Conservation (phyloP, 2,888 invertebrate genomes). For the Argyra leucocephala region DNA sequence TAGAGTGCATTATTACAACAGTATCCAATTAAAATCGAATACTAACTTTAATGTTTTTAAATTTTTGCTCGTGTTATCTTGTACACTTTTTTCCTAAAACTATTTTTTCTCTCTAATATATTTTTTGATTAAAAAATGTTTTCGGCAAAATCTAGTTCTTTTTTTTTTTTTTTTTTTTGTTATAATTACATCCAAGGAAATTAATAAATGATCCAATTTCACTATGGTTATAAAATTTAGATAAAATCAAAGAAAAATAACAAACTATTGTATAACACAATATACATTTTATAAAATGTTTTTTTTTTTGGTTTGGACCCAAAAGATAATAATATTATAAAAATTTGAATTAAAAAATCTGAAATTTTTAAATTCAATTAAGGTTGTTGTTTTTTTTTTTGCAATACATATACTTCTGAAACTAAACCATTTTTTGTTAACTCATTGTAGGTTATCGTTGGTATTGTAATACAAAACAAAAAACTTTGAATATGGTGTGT, state of each 20-base stretch:
- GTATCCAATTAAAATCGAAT: background rate
- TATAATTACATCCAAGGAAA: background rate
- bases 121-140: no score
- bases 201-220: conserved; percentile 4
- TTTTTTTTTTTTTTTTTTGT: background rate
- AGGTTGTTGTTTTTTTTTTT: background rate
- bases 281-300: background rate
- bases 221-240: background rate
- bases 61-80: no score
- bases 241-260: background rate
- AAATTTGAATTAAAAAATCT: background rate
- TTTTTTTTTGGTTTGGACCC: background rate
- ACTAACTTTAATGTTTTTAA: no score
- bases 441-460: background rate
- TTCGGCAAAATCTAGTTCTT: no score
- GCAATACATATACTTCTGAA: background rate
- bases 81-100: no score
- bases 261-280: background rate
- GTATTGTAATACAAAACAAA: no score
- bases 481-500: no score
- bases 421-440: background rate
- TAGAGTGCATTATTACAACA: background rate
- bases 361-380: background rate
- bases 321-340: background rate
- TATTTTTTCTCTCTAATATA: no score